phyloP scores from a whole-genome alignment of 35 echinoderm and acorn worm species.

The Chiridota heheva region DNA sequence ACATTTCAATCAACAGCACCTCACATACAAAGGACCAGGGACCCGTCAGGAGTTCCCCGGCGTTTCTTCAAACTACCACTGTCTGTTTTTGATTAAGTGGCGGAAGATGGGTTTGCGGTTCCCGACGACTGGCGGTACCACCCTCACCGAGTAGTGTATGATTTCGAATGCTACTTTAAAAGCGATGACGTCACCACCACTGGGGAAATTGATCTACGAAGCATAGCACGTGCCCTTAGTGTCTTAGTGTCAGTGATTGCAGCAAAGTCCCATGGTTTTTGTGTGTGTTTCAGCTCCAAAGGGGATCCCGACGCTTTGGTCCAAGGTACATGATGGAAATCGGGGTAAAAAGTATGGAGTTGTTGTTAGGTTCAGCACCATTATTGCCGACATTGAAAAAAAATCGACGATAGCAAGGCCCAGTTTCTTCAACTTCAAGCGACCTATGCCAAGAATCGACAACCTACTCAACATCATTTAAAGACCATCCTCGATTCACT shows the following conservation, averaged over 20 bases:
- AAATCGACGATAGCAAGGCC: not conserved
- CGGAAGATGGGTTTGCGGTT: slow-evolving; percentile 29
- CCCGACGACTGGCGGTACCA: slow-evolving; percentile 10
- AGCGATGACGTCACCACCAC: not conserved
- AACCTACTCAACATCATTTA: slow-evolving; percentile 11
- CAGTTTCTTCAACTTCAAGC: not conserved
- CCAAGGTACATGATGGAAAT: slow-evolving; percentile 13
- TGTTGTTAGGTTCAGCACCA: not conserved
- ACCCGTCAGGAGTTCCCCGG: slow-evolving; percentile 18
- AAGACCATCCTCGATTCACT: slow-evolving; percentile 15
- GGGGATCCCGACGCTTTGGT: slow-evolving; percentile 1
- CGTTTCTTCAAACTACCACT: not conserved
- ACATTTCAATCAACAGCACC: slow-evolving; percentile 11
- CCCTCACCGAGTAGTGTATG: slow-evolving; percentile 23
- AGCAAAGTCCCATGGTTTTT: slow-evolving; percentile 16
- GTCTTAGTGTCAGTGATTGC: slow-evolving; percentile 27
- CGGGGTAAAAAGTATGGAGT: not conserved
- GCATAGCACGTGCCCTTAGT: slow-evolving; percentile 27
- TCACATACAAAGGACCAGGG: slow-evolving; percentile 20
- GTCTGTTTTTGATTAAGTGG: slow-evolving; percentile 32
- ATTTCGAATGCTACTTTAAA: slow-evolving; percentile 43
- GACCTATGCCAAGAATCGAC: not conserved
- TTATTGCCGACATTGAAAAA: not conserved
- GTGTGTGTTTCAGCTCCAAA: slow-evolving; percentile 4
- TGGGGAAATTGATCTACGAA: slow-evolving; percentile 19